Conservation (phyloP, 2,888 invertebrate genomes). For the Apamea epomidion region DNA sequence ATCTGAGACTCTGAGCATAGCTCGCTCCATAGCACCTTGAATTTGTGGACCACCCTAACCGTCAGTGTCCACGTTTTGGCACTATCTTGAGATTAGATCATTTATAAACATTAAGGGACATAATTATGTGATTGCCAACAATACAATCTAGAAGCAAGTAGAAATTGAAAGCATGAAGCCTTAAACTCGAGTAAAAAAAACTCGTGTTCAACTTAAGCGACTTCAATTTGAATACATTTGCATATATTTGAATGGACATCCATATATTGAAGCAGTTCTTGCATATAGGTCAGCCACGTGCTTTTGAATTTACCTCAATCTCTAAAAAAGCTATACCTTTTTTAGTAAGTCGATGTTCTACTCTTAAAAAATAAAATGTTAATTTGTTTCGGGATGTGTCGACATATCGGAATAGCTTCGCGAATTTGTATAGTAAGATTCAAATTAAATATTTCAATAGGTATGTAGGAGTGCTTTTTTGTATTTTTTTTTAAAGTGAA, state of each 20-base stretch:
- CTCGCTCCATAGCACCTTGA: too few relatives aligned
- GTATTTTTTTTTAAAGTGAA: not conserved
- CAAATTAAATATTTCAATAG: not conserved
- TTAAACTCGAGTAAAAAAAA: not conserved
- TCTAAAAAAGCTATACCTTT: not conserved
- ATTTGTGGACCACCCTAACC: too few relatives aligned
- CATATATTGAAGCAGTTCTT: slow-evolving; percentile 4
- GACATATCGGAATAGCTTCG: not conserved
- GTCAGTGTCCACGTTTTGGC: too few relatives aligned
- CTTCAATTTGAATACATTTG: not conserved
- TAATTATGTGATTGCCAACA: not conserved
- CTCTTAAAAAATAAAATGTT: not conserved
- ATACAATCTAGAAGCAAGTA: not conserved
- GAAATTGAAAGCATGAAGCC: not conserved
- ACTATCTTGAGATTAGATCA: not conserved
- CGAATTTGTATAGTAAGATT: not conserved
- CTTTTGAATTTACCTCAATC: not conserved
- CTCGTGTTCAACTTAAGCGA: not conserved
- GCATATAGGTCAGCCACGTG: not conserved
- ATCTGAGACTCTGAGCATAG: too few relatives aligned
- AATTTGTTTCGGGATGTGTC: not conserved
- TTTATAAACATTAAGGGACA: not conserved
- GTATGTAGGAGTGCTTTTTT: too few relatives aligned
- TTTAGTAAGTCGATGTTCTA: not conserved
- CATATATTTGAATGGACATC: not conserved